These are phyloP conservation scores for Alces alces DNA, from an alignment of 2,113 vertebrate species.

Conservation along the genomic window DNA sequence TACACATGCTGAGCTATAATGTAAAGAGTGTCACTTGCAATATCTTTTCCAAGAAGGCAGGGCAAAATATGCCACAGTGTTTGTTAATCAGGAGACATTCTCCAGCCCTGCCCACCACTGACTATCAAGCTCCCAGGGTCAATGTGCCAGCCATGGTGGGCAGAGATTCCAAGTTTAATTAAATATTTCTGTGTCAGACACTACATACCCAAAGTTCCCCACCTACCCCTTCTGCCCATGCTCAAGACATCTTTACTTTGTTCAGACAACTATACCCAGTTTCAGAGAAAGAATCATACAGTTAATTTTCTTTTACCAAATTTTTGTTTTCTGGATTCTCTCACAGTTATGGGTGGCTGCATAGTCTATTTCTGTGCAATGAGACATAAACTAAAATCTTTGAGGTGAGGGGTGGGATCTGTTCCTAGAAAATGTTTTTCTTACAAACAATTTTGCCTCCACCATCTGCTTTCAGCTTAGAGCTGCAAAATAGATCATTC, in stretches of 20 bases:
- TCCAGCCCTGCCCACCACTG: rapidly evolving
- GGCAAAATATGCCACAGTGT: background rate
- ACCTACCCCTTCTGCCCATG: background rate
- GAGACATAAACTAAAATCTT: background rate
- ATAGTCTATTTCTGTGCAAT: background rate
- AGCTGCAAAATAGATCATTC: background rate
- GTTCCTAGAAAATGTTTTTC: background rate
- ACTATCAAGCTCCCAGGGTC: background rate
- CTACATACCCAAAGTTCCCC: background rate
- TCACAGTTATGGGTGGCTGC: background rate
- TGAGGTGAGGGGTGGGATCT: background rate
- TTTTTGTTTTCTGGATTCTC: background rate
- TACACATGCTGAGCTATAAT: background rate
- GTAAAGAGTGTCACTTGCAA: background rate
- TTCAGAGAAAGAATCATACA: background rate
- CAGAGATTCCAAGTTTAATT: background rate
- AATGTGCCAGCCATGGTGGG: rapidly evolving
- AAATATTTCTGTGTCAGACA: background rate
- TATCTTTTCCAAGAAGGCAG: background rate
- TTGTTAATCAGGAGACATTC: background rate
- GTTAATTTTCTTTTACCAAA: background rate
- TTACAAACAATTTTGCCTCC: background rate
- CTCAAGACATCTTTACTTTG: background rate
- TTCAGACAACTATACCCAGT: background rate
- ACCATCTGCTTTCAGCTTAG: background rate